Conservation (phyloP, 2,888 invertebrate genomes). For the Limulus polyphemus region DNA sequence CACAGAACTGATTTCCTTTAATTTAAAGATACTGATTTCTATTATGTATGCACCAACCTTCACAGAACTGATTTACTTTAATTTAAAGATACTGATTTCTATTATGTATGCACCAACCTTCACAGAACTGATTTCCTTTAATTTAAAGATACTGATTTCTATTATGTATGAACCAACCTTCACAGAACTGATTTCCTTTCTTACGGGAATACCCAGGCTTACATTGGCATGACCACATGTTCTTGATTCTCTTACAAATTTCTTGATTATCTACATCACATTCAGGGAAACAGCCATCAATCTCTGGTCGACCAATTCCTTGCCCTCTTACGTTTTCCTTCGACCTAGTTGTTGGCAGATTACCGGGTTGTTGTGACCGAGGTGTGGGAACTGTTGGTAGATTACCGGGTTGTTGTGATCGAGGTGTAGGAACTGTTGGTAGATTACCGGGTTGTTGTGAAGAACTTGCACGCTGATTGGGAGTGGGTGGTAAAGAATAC, state of each 20-base stretch:
- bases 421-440: constrained; percentile 14
- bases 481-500: neutral
- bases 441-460: neutral
- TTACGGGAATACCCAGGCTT: constrained; percentile 28
- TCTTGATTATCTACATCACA: constrained; percentile 29
- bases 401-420: constrained; percentile 10
- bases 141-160: neutral
- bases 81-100: neutral
- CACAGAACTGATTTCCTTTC: constrained; percentile 25
- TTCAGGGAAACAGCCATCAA: constrained; percentile 25
- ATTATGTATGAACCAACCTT: constrained; percentile 26
- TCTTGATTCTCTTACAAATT: constrained; percentile 25
- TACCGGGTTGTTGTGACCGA: no score
- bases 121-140: constrained; percentile 25
- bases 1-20: constrained; percentile 25
- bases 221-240: constrained; percentile 28
- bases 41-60: constrained; percentile 26
- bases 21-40: no score
- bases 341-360: constrained; percentile 12
- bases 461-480: no score
- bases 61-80: constrained; percentile 24
- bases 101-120: constrained; percentile 26
- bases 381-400: constrained; percentile 10
- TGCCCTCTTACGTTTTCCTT: neutral
- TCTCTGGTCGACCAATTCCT: constrained; percentile 4